A percentile compares a stretch with the other conserved stretches of the same genome.
Conservation (phyloP, 2,797 vertebrate genomes). For the Microctenopoma lineatum region DNA sequence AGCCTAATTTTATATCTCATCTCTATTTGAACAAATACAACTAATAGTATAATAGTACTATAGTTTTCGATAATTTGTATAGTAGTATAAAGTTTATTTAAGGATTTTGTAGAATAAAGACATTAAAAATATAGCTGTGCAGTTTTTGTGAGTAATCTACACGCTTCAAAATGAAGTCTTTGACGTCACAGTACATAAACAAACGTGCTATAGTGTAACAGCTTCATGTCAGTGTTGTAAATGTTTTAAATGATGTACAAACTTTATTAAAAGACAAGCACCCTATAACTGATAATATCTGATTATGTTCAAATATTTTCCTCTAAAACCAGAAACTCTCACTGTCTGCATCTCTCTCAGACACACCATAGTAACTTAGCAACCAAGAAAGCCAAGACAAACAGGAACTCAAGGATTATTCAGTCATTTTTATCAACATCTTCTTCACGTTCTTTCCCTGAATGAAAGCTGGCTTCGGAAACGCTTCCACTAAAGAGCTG, state of each 20-base stretch:
- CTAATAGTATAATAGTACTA: background rate
- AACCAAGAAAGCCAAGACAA: slow-evolving; percentile 72
- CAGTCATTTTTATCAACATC: slow-evolving; percentile 73
- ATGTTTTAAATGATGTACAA: too few relatives aligned
- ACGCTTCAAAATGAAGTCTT: too few relatives aligned
- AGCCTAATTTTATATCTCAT: background rate
- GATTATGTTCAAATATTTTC: background rate
- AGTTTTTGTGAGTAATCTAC: too few relatives aligned
- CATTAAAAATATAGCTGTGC: too few relatives aligned
- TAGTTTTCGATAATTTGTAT: too few relatives aligned
- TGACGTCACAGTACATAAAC: too few relatives aligned
- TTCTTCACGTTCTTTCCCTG: slow-evolving; percentile 59
- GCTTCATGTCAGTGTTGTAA: background rate
- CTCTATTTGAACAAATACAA: background rate
- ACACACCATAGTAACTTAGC: slow-evolving; percentile 46
- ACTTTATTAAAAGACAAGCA: background rate
- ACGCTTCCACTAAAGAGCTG: slow-evolving; percentile 79
- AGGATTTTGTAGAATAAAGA: too few relatives aligned
- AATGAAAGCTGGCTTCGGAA: slow-evolving; percentile 76
- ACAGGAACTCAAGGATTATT: slow-evolving; percentile 75
- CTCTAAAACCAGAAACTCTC: slow-evolving; percentile 9
- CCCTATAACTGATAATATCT: background rate
- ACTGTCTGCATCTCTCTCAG: slow-evolving; percentile 1
- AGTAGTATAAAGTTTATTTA: too few relatives aligned
- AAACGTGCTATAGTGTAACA: too few relatives aligned